Conservation (phyloP, 2,113 vertebrate genomes). For the Trogon melanurus region DNA sequence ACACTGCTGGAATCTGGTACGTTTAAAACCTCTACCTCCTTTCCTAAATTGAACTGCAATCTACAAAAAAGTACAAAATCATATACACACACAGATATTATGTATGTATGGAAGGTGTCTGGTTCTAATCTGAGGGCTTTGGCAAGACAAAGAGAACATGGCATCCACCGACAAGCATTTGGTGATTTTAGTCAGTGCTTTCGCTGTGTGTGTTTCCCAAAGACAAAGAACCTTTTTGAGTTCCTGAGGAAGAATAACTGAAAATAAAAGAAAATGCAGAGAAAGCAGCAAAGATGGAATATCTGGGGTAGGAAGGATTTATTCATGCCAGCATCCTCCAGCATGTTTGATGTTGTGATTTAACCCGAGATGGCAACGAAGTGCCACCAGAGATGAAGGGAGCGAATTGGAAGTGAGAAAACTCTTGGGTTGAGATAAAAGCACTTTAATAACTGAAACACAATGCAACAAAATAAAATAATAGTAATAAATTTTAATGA, state of each 20-base stretch:
- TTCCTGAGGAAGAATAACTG: background rate
- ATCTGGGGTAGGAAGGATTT: background rate
- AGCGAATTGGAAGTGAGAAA: background rate
- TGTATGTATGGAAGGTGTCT: background rate
- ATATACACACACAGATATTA: background rate
- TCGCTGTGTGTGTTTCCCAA: background rate
- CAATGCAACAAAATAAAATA: background rate
- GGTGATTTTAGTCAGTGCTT: background rate
- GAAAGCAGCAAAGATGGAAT: background rate
- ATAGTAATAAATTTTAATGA: background rate
- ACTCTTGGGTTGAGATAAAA: background rate
- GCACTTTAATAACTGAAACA: background rate
- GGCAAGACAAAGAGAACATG: background rate
- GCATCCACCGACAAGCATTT: background rate
- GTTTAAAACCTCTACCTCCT: background rate
- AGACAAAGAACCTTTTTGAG: background rate
- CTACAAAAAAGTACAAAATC: background rate
- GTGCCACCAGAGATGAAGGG: background rate
- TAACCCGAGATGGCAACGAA: background rate
- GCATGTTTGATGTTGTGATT: background rate
- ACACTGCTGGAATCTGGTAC: background rate
- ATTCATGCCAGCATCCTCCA: background rate
- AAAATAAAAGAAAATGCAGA: background rate
- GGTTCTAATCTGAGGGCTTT: background rate
- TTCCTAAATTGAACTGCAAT: background rate